Conservation (phyloP, 2,113 vertebrate genomes). For the Poicephalus meyeri region DNA sequence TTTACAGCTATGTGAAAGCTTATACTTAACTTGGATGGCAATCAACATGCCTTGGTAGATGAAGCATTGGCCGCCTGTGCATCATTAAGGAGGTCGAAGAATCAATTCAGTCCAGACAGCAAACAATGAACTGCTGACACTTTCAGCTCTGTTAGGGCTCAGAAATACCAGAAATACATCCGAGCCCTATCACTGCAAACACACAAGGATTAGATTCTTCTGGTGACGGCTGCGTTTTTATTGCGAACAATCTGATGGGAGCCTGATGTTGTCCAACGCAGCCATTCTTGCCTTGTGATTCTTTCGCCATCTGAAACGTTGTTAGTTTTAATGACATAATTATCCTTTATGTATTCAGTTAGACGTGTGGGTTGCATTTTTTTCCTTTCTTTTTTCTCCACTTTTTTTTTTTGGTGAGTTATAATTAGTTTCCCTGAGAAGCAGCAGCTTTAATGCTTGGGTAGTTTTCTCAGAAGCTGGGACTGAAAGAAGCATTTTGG, state of each 20-base stretch:
- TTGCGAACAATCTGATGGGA: constrained; percentile 32
- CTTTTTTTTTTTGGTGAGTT: neutral
- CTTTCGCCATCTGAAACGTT: constrained; percentile 17
- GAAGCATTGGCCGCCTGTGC: neutral
- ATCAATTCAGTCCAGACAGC: constrained; percentile 40
- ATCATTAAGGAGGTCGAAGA: neutral
- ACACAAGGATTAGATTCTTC: constrained; percentile 23
- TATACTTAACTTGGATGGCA: neutral
- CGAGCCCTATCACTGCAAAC: constrained; percentile 2
- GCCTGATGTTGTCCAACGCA: constrained; percentile 20
- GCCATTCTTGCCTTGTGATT: constrained; percentile 23
- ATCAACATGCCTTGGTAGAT: neutral
- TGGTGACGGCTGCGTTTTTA: neutral
- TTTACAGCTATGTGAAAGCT: neutral
- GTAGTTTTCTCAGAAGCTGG: constrained; percentile 52
- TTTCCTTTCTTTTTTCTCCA: fast-evolving
- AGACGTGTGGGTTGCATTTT: neutral
- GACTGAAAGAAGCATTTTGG: constrained; percentile 34
- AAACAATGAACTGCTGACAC: constrained; percentile 49
- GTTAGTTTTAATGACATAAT: constrained; percentile 44
- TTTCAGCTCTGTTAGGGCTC: constrained; percentile 40
- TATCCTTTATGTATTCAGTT: constrained; percentile 31
- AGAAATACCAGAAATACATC: neutral
- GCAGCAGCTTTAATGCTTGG: constrained; percentile 42
- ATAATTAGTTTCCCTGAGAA: constrained; percentile 44